A percentile compares a stretch with the other conserved stretches of the same genome.
Evolutionary conservation across 2,888 invertebrate genomes (phyloP).

Genomic region (Sussaba pulchella): DNA sequence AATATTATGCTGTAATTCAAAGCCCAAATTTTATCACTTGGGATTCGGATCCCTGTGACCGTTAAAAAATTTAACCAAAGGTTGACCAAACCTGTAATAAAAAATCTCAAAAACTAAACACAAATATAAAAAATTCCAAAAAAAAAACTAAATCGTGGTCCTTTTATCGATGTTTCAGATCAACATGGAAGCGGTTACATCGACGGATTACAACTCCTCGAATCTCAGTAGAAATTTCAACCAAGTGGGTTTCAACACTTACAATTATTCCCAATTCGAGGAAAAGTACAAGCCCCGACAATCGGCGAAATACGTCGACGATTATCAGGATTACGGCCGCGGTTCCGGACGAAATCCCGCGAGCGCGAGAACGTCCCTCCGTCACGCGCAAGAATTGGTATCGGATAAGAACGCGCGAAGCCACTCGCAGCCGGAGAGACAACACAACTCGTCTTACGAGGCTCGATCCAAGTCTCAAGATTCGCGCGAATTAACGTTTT

Average conservation of each 20-base stretch:
- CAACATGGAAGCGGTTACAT: conserved; percentile 85
- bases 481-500: conserved; percentile 77
- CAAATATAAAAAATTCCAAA: no score
- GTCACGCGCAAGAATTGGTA: conserved; percentile 71
- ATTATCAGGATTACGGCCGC: conserved; percentile 77
- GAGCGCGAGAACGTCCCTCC: conserved; percentile 68
- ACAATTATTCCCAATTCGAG: conserved; percentile 81
- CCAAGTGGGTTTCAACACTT: conserved; percentile 79
- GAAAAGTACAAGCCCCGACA: conserved; percentile 79
- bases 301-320: conserved; percentile 76
- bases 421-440: conserved; percentile 80
- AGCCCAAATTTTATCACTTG: no score
- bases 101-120: no score
- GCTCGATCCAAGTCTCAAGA: conserved; percentile 81
- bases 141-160: conserved; percentile 1
- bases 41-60: no score
- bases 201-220: conserved; percentile 84
- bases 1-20: no score
- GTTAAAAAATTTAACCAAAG: no score
- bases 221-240: conserved; percentile 79
- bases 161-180: conserved; percentile 82
- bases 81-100: no score
- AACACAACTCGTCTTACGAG: conserved; percentile 77
- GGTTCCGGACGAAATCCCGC: conserved; percentile 72
- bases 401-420: conserved; percentile 76